These are phyloP conservation scores for Poecilia picta DNA, from an alignment of 2,797 vertebrate species.

Conservation along the genomic window DNA sequence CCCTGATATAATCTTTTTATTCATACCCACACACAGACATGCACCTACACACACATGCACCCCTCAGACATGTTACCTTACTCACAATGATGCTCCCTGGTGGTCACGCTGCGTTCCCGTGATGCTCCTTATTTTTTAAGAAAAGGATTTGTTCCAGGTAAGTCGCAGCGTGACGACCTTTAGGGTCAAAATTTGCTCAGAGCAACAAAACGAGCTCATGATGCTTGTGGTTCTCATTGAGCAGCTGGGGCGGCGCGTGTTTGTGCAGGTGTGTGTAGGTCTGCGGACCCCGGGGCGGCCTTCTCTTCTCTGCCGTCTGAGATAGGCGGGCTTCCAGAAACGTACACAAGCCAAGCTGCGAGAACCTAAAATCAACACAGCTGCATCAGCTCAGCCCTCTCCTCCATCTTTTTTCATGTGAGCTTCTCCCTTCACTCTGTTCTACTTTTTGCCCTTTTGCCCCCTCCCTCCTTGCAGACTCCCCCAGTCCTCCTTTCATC, in stretches of 20 bases:
- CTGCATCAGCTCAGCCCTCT: constrained; percentile 66
- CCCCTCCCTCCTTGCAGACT: constrained; percentile 23
- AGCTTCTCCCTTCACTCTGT: constrained; percentile 38
- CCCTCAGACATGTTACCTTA: constrained; percentile 11
- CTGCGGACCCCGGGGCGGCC: constrained; percentile 32
- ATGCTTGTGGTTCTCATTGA: constrained; percentile 47
- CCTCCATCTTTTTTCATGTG: constrained; percentile 57
- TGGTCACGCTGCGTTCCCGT: constrained; percentile 66
- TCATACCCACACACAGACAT: constrained; percentile 41
- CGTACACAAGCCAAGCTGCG: constrained; percentile 37
- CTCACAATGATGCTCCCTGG: constrained; percentile 62
- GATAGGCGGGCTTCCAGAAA: constrained; percentile 12
- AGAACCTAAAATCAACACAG: constrained; percentile 75
- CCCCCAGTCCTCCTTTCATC: constrained; percentile 23
- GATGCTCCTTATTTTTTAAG: constrained; percentile 59
- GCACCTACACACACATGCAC: constrained; percentile 26
- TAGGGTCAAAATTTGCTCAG: constrained; percentile 36
- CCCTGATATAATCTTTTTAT: constrained; percentile 72
- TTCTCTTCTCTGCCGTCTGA: constrained; percentile 20
- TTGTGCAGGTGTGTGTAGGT: constrained; percentile 68
- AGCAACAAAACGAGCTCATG: constrained; percentile 24
- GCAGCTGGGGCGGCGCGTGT: constrained; percentile 31
- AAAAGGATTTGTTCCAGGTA: constrained; percentile 75
- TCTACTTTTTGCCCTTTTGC: constrained; percentile 52
- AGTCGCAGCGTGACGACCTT: constrained; percentile 54